Conservation (phyloP, 1,140 invertebrate genomes). For the Limonius californicus region DNA sequence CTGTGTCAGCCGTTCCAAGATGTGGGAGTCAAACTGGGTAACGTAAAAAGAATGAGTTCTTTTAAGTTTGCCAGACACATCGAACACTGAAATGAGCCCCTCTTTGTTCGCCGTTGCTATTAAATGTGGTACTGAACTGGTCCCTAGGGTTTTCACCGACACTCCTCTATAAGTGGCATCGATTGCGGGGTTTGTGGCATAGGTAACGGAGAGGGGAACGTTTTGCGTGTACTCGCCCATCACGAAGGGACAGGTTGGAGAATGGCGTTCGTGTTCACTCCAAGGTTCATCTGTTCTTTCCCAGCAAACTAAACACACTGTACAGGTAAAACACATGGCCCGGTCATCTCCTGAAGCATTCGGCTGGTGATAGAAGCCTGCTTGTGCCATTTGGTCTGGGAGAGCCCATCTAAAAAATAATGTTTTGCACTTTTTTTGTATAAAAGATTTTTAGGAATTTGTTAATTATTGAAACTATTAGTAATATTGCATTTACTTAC, state of each 20-base stretch:
- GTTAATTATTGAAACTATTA: background rate
- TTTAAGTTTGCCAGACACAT: slow-evolving; percentile 44
- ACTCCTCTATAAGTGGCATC: slow-evolving; percentile 41
- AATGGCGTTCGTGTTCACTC: slow-evolving; percentile 93
- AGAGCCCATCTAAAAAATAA: slow-evolving; percentile 79
- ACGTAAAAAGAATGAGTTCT: slow-evolving; percentile 44
- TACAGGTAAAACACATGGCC: slow-evolving; percentile 93
- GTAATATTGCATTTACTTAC: too few relatives aligned
- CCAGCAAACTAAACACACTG: slow-evolving; percentile 91
- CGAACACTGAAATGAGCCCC: slow-evolving; percentile 45
- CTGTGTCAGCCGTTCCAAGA: slow-evolving; percentile 43
- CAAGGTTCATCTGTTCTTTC: slow-evolving; percentile 94
- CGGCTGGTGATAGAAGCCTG: slow-evolving; percentile 92
- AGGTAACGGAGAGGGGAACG: slow-evolving; percentile 85
- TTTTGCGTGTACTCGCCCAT: slow-evolving; percentile 94
- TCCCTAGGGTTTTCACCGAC: slow-evolving; percentile 36
- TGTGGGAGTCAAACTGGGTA: slow-evolving; percentile 44
- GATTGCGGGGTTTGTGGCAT: slow-evolving; percentile 79
- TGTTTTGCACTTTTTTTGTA: background rate
- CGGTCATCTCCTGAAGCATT: slow-evolving; percentile 84
- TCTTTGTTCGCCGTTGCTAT: slow-evolving; percentile 41
- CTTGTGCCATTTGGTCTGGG: slow-evolving; percentile 92
- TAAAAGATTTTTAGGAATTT: background rate
- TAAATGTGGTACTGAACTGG: slow-evolving; percentile 36
- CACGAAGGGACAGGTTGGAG: slow-evolving; percentile 87